Conservation (phyloP, 2,888 invertebrate species). For the Chymomyza procnemis region DNA sequence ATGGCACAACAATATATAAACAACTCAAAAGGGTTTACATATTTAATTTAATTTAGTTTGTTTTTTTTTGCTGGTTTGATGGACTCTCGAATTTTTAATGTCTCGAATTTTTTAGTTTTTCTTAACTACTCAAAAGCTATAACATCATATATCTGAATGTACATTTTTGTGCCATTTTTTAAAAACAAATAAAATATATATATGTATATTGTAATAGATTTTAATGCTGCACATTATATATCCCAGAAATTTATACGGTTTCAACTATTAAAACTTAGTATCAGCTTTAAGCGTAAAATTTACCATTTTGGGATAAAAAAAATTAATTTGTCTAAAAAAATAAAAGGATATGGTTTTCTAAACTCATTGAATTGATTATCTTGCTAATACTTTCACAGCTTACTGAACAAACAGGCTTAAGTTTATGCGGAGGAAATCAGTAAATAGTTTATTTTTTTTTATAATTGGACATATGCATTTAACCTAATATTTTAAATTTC, state of each 20-base stretch:
- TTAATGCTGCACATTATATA: too few species aligned
- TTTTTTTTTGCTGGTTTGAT: neutral
- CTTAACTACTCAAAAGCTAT: too few species aligned
- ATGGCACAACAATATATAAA: slow-evolving; percentile 30
- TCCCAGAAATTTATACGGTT: too few species aligned
- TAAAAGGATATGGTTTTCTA: neutral
- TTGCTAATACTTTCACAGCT: neutral
- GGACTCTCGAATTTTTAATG: neutral
- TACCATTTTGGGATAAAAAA: neutral
- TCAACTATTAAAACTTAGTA: too few species aligned
- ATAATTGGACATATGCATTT: neutral
- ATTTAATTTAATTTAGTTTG: neutral
- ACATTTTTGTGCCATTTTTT: too few species aligned
- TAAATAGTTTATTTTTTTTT: neutral
- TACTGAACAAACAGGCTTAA: neutral
- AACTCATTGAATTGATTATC: neutral
- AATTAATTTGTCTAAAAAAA: neutral
- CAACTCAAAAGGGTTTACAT: neutral
- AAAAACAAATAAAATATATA: too few species aligned
- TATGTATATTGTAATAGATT: too few species aligned
- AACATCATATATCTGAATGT: too few species aligned
- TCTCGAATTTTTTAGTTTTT: neutral
- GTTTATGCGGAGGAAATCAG: neutral
- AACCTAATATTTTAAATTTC: slow-evolving; percentile 12
- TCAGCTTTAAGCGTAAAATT: too few species aligned